Evolutionary conservation across 2,797 vertebrate species (phyloP), one percentile per base, ranked within the genome.

Genomic region (Hemibagrus guttatus): DNA sequence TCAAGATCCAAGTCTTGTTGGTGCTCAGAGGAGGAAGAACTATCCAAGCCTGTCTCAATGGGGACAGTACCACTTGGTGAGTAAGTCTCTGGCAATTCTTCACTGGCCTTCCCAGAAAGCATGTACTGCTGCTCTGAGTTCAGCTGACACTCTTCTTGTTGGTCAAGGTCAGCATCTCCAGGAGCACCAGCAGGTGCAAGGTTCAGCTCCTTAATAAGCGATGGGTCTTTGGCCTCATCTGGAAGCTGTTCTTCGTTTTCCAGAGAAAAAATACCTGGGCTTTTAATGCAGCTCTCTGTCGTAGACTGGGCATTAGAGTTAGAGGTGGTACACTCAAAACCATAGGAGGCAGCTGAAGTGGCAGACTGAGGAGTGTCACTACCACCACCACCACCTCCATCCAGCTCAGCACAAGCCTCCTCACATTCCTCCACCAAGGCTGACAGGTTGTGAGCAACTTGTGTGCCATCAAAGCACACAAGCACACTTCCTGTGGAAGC

Each of bases 201-300:
- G 21, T 49, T 81, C n/a, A 88, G 89, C 87, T 93, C 91, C 26
- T 89, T 92, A 79, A 89, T 86, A 49, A 92, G 81, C 5, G 88
- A 56, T 13, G 87, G 87, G 13, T 95, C 95, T 87, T 95, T 95
- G 72, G 92, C 91, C 90, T 96, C 95, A 82, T 95, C 94, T 0
- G 93, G 86, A 8, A 95, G 92, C 89, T 95, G 91, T 31, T 92
- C 91, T 88, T 92, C 91, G 46, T 92, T 95, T 90, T 96, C 95
- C 83, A 96, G 88, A 83, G 95, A 96, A 87, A 96, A 96, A 88
- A 96, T 94, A 2, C 94, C 95, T 0, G 94, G 96, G 86, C 95
- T 96, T 90, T 92, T 95, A 87, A 93, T 87, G 74, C 95, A 96
- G 90, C 95, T 95, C 89, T 96, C 95, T 0, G 94, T 95, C 0